Evolutionary conservation across 2,888 invertebrate species (phyloP).

Genomic region (Colletes collaris): DNA sequence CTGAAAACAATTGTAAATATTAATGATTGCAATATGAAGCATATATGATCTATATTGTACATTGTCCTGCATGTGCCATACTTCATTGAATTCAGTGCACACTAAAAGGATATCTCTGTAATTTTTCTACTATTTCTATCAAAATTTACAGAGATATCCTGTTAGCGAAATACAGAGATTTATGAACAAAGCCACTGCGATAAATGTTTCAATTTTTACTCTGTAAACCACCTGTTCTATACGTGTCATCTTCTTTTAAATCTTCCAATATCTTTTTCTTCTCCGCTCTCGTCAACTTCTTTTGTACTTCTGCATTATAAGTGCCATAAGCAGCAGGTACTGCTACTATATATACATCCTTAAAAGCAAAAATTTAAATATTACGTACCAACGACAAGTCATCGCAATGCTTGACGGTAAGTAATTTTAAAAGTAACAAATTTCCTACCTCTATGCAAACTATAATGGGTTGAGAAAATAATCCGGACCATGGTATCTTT

Average conservation of each 20-base stretch:
- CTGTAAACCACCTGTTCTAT: constrained; percentile 53
- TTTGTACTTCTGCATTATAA: constrained; percentile 90
- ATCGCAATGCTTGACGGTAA: not conserved
- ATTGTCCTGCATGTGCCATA: too few species aligned
- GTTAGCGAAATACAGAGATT: too few species aligned
- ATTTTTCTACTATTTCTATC: too few species aligned
- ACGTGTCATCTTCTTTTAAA: constrained; percentile 86
- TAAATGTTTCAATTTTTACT: not conserved
- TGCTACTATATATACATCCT: constrained; percentile 90
- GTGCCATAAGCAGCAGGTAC: constrained; percentile 89
- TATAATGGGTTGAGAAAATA: constrained; percentile 89
- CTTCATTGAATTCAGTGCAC: too few species aligned
- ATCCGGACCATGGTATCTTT: constrained; percentile 91
- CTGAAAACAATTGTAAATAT: constrained; percentile 85
- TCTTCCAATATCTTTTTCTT: constrained; percentile 89
- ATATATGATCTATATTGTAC: too few species aligned
- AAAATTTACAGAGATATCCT: too few species aligned
- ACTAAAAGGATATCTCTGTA: too few species aligned
- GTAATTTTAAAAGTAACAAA: not conserved
- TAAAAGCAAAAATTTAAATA: constrained; percentile 40
- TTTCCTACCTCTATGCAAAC: constrained; percentile 87
- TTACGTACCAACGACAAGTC: not conserved
- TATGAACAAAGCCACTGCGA: too few species aligned
- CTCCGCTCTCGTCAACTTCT: constrained; percentile 88
- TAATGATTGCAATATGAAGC: not conserved